Conservation (phyloP, 2,113 vertebrate genomes). For the Corythoichthys haematopterus region DNA sequence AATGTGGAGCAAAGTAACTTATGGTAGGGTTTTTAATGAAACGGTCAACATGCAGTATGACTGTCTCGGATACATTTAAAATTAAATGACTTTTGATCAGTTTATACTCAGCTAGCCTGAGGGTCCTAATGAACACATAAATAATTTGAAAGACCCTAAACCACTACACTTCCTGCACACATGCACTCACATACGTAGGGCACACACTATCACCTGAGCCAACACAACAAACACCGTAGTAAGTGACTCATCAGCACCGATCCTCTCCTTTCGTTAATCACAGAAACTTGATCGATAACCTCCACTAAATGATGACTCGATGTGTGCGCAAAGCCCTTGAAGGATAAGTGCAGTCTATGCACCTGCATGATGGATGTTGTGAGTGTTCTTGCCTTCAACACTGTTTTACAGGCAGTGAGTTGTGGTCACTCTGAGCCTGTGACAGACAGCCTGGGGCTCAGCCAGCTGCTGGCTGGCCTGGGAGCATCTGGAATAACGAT, state of each 20-base stretch:
- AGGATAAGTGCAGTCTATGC: conserved; percentile 47
- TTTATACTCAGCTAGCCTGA: conserved; percentile 35
- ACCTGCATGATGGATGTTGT: conserved; percentile 57
- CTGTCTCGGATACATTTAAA: background rate
- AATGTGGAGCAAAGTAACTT: background rate
- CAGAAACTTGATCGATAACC: conserved; percentile 57
- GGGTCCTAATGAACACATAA: conserved; percentile 40
- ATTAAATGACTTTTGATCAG: conserved; percentile 5
- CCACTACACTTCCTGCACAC: background rate
- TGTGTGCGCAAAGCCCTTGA: conserved; percentile 9
- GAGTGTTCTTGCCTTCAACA: conserved; percentile 54
- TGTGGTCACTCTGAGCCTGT: conserved; percentile 27
- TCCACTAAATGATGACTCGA: conserved; percentile 42
- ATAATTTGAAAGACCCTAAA: conserved; percentile 6
- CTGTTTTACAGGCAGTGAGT: conserved; percentile 57
- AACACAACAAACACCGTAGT: background rate
- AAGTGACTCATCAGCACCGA: conserved; percentile 26
- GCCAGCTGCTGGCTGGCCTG: conserved; percentile 32
- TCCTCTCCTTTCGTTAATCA: conserved; percentile 64
- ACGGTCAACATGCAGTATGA: background rate
- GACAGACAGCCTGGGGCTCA: conserved; percentile 50
- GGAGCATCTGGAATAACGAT: conserved; percentile 32
- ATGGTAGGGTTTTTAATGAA: background rate
- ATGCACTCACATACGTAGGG: conserved; percentile 3
- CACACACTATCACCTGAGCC: conserved; percentile 3